Base-by-base conservation (phyloP, 2,888 invertebrate species). In the Melinaea menophilus region DNA sequence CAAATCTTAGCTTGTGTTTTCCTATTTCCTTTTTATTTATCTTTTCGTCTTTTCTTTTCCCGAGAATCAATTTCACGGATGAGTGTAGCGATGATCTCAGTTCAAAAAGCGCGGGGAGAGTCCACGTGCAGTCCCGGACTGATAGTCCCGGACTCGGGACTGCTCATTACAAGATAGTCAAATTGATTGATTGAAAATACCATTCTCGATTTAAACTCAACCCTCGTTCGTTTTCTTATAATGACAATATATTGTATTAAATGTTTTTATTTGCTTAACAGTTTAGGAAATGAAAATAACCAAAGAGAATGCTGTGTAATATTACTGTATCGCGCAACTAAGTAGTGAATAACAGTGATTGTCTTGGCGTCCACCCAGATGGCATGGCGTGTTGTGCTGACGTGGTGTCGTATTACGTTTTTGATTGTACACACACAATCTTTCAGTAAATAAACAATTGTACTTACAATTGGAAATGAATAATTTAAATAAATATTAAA, bases 21-120 rank as follows among this genome's bases (percentile, higher is more conserved):
- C 88, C 88, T 90, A 90, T 90, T 90, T 90, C 89, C 88, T 88
- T 90, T 89, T 90, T 90, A 90, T 90, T 90, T 90, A 90, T 90
- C 88, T 89, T 89, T 89, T 85, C 86, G 88, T 89, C 85, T 89
- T 89, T 89, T 88, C 88, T 89, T 89, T 88, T 82, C 85, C 82
- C 84, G 85, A 84, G 89, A 90, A 90, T 90, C 90, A 90, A 90
- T 90, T 90, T 90, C 90, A 90, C 90, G 90, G 90, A 87, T 90
- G 90, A 90, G 87, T 79, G 88, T 90, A 80, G 84, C 87, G 85
- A 90, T 90, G 89, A 90, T 90, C 87, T 85, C 85, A 85, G 86
- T 86, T 88, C 86, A 85, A 85, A 85, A 88, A 83, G 85, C 84
- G 82, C 79, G 84, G 81, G 85, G 83, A 75, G 72, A 75, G 72